A percentile compares a stretch with the other conserved stretches of the same genome.
phyloP scores from a whole-genome alignment of 2,797 vertebrate species.

The Pelobates cultripes region DNA sequence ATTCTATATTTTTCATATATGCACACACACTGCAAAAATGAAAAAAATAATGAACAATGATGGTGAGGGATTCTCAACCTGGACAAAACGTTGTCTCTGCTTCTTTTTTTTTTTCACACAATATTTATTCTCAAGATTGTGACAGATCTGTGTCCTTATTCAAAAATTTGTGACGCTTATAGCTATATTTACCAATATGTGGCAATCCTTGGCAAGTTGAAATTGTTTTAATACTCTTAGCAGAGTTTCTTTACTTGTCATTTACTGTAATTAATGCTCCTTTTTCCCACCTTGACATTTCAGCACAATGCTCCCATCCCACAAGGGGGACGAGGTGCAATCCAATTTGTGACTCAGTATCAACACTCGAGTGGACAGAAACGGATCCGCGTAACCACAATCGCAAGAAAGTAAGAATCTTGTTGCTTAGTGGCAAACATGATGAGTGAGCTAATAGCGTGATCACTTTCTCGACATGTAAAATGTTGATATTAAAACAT shows the following conservation, averaged over 20 bases:
- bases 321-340: constrained; percentile 90
- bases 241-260: background rate
- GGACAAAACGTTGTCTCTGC: too few relatives aligned
- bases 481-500: too few relatives aligned
- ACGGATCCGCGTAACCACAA: constrained; percentile 90
- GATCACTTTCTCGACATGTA: too few relatives aligned
- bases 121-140: too few relatives aligned
- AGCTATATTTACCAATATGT: background rate
- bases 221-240: background rate
- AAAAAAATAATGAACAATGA: too few relatives aligned
- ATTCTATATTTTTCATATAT: too few relatives aligned
- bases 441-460: background rate
- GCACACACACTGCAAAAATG: too few relatives aligned
- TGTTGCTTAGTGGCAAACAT: background rate
- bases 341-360: constrained; percentile 96
- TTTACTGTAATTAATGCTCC: background rate
- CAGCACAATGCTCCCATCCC: constrained; percentile 93
- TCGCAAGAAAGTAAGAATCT: constrained; percentile 88
- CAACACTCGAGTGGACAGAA: constrained; percentile 91
- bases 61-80: too few relatives aligned
- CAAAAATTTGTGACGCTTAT: background rate
- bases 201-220: background rate
- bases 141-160: too few relatives aligned
- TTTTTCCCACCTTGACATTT: constrained; percentile 35
- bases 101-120: too few relatives aligned